Conservation (phyloP, 2,888 invertebrate species). For the Philereme transversata region DNA sequence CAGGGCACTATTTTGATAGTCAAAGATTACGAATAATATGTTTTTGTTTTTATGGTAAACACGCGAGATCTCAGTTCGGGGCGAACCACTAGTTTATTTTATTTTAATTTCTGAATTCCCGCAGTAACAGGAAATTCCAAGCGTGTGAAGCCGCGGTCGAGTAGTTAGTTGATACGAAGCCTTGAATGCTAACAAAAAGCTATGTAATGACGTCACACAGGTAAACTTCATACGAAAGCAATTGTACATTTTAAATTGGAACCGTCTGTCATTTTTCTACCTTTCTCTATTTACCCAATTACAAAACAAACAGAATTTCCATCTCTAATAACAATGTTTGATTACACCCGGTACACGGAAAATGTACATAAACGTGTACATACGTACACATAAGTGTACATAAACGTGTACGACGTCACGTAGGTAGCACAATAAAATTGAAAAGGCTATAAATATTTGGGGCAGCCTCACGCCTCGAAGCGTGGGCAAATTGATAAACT, state of each 20-base stretch:
- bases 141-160: no score
- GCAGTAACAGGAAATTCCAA: no score
- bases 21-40: no score
- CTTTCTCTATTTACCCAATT: conserved; percentile 15
- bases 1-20: no score
- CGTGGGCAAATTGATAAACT: conserved; percentile 4
- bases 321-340: conserved; percentile 35
- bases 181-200: no score
- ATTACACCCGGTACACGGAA: conserved; percentile 23
- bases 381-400: conserved; percentile 1
- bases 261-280: conserved; percentile 1
- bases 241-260: conserved; percentile 19
- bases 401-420: no score
- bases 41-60: no score
- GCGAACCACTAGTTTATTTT: no score
- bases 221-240: not conserved
- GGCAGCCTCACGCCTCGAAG: conserved; percentile 9
- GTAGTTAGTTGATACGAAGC: no score
- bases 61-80: no score
- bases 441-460: conserved; percentile 22
- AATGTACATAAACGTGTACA: conserved; percentile 13
- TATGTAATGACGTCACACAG: no score
- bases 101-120: no score
- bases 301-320: conserved; percentile 29
- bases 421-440: not conserved